These are phyloP conservation scores for Corydoras sp. DNA, from an alignment of 2,113 vertebrate species.

Conservation along the genomic window DNA sequence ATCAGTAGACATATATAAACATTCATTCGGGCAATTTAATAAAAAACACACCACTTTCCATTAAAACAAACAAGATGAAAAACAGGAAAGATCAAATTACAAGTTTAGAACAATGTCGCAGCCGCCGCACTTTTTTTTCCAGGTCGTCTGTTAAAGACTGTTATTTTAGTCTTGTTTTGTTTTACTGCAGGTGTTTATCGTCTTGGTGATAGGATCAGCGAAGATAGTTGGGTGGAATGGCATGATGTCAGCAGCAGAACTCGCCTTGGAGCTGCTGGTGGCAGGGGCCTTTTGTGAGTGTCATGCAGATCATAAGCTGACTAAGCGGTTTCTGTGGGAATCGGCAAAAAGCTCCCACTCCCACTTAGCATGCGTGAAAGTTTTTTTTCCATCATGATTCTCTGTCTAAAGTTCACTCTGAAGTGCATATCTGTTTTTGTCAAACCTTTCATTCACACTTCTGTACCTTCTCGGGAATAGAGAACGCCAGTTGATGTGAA, in stretches of 20 bases:
- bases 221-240: slow-evolving; percentile 53
- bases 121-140: slow-evolving; percentile 21
- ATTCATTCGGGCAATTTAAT: slow-evolving; percentile 24
- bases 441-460: slow-evolving; percentile 67
- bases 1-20: slow-evolving; percentile 13
- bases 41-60: slow-evolving; percentile 27
- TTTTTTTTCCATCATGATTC: slow-evolving; percentile 2
- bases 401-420: background rate
- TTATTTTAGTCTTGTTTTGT: slow-evolving; percentile 7
- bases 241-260: slow-evolving; percentile 61
- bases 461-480: slow-evolving; percentile 86
- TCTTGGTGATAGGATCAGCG: slow-evolving; percentile 54
- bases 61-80: slow-evolving; percentile 25
- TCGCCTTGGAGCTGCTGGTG: slow-evolving; percentile 51
- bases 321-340: slow-evolving; percentile 69
- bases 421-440: background rate
- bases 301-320: slow-evolving; percentile 54
- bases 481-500: slow-evolving; percentile 69
- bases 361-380: slow-evolving; percentile 27
- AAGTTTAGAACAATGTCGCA: slow-evolving; percentile 26
- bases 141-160: slow-evolving; percentile 20
- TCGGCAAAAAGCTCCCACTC: slow-evolving; percentile 53
- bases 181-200: slow-evolving; percentile 52
- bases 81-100: slow-evolving; percentile 23
- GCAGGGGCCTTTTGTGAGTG: slow-evolving; percentile 47